phyloP scores from a whole-genome alignment of 2,113 vertebrate species.

The Vombatus ursinus region DNA sequence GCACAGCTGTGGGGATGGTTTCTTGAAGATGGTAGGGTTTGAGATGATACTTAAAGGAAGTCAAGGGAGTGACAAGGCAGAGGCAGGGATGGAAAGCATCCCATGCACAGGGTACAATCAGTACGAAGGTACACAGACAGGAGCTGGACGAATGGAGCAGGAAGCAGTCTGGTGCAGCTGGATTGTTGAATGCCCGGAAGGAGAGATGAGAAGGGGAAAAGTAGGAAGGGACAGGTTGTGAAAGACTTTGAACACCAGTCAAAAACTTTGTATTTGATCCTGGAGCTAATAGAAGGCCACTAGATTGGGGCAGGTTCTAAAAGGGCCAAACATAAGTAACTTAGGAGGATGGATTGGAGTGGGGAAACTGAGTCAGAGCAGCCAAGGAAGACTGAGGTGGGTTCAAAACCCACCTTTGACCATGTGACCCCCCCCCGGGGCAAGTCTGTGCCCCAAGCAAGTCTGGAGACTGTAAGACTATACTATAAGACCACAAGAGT shows the following conservation, averaged over 20 bases:
- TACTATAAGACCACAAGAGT: too few species aligned
- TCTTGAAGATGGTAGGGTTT: not conserved
- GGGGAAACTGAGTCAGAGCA: not conserved
- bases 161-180: not conserved
- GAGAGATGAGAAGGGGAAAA: not conserved
- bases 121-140: not conserved
- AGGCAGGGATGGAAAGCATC: not conserved
- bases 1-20: not conserved
- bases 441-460: not conserved
- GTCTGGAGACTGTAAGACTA: too few species aligned
- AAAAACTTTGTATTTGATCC: not conserved
- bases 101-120: not conserved
- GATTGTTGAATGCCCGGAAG: not conserved
- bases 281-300: not conserved
- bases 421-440: not conserved
- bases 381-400: not conserved
- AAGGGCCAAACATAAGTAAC: not conserved
- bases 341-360: not conserved
- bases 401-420: not conserved
- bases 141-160: not conserved
- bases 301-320: not conserved
- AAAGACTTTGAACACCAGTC: not conserved
- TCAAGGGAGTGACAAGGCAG: not conserved
- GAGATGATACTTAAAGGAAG: not conserved
- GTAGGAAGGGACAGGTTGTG: not conserved